phyloP scores from a whole-genome alignment of 2,888 invertebrate species.

The Petrolisthes manimaculis region DNA sequence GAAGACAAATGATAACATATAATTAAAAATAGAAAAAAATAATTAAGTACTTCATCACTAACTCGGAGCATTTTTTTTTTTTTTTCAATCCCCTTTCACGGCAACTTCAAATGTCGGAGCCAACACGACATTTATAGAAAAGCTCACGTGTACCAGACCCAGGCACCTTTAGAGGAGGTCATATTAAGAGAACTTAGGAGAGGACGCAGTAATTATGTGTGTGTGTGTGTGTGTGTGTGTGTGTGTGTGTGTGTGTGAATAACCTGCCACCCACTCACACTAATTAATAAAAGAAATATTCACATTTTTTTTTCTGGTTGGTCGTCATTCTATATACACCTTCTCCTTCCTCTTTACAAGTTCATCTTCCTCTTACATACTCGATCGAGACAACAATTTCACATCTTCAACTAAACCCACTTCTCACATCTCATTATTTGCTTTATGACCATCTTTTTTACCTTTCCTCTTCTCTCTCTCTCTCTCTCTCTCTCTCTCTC shows the following conservation, averaged over 20 bases:
- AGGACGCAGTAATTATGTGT: conserved; percentile 19
- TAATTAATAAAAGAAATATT: too few species aligned
- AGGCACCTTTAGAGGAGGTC: not conserved
- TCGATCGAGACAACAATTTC: too few species aligned
- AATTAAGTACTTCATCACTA: too few species aligned
- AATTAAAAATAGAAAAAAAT: too few species aligned
- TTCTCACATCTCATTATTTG: not conserved
- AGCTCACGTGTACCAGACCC: not conserved
- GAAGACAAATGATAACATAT: too few species aligned
- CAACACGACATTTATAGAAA: conserved; percentile 2
- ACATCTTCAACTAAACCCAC: not conserved
- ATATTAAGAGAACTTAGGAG: conserved; percentile 18
- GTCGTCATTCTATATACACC: not conserved
- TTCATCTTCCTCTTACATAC: not conserved
- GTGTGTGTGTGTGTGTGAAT: too few species aligned
- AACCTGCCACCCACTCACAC: too few species aligned
- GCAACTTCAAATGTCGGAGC: conserved; percentile 4
- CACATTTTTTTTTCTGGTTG: too few species aligned
- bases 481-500: not conserved
- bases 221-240: not conserved
- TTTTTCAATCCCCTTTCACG: not conserved
- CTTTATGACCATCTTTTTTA: not conserved
- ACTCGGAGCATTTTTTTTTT: not conserved
- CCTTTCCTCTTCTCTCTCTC: not conserved
- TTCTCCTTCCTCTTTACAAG: not conserved